phyloP scores from a whole-genome alignment of 2,888 invertebrate species.

The Syritta pipiens region DNA sequence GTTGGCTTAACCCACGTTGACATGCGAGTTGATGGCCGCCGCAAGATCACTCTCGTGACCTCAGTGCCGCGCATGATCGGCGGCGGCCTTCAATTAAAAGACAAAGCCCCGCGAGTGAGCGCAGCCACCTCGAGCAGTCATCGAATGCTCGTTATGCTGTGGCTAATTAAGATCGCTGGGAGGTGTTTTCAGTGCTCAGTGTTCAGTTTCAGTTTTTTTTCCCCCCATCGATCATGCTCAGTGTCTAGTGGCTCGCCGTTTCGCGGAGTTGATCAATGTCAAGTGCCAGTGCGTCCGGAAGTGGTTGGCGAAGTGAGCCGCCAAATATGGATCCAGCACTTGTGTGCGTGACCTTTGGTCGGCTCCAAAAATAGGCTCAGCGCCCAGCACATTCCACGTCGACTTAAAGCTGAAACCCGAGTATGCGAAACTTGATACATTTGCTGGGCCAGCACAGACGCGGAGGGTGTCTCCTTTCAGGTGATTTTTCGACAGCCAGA shows the following conservation, averaged over 20 bases:
- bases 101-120: slow-evolving; percentile 42
- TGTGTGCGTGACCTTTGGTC: too few relatives aligned
- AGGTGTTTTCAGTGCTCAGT: slow-evolving; percentile 15
- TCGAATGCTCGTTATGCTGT: slow-evolving; percentile 27
- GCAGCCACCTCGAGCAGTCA: slow-evolving; percentile 45
- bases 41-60: slow-evolving; percentile 65
- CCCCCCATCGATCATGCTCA: slow-evolving; percentile 24
- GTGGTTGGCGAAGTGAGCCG: slow-evolving; percentile 8
- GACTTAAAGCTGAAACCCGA: slow-evolving; percentile 46
- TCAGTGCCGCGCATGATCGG: slow-evolving; percentile 27
- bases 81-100: slow-evolving; percentile 49
- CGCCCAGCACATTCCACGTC: too few relatives aligned
- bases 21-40: slow-evolving; percentile 46
- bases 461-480: slow-evolving; percentile 50
- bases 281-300: slow-evolving; percentile 49
- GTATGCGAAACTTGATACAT: slow-evolving; percentile 52
- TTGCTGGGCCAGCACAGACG: too few relatives aligned
- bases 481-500: slow-evolving; percentile 62
- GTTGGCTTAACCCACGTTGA: slow-evolving; percentile 36
- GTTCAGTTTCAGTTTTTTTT: not conserved
- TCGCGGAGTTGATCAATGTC: slow-evolving; percentile 28
- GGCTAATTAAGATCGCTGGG: slow-evolving; percentile 36
- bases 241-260: slow-evolving; percentile 13
- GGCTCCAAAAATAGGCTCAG: too few relatives aligned
- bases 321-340: slow-evolving; percentile 24